These are phyloP conservation scores for Anarrhichthys ocellatus DNA, from an alignment of 2,113 vertebrate genomes.

Conservation along the genomic window DNA sequence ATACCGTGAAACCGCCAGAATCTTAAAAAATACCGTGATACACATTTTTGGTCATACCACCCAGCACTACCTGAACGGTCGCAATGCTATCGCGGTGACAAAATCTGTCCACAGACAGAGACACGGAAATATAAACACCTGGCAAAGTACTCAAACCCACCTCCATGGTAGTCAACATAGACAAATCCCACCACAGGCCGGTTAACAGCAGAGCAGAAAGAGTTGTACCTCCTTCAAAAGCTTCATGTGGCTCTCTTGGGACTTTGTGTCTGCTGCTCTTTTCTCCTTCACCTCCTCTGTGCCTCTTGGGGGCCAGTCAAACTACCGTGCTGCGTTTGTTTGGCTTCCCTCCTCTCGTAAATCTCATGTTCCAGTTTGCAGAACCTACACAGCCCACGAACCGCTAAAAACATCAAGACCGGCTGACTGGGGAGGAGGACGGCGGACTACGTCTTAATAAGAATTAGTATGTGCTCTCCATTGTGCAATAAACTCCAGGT, in stretches of 20 bases:
- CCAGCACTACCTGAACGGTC: too few species aligned
- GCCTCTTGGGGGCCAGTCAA: conserved; percentile 29
- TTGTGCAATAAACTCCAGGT: not conserved
- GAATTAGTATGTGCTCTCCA: not conserved
- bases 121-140: too few species aligned
- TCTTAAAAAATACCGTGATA: too few species aligned
- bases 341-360: conserved; percentile 49
- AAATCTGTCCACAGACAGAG: too few species aligned
- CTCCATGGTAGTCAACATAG: not conserved
- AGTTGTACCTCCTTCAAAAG: not conserved
- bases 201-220: not conserved
- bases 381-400: conserved; percentile 7
- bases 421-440: conserved; percentile 17
- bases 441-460: not conserved
- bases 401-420: conserved; percentile 43
- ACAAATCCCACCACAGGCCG: not conserved
- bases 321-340: conserved; percentile 40
- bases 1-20: too few species aligned
- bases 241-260: not conserved
- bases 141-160: too few species aligned
- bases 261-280: conserved; percentile 28
- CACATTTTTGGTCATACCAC: too few species aligned
- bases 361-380: conserved; percentile 51
- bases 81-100: too few species aligned
- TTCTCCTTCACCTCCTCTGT: conserved; percentile 19